Base-by-base conservation (phyloP, 2,888 invertebrate species). In the Didymodactylos carnosus region DNA sequence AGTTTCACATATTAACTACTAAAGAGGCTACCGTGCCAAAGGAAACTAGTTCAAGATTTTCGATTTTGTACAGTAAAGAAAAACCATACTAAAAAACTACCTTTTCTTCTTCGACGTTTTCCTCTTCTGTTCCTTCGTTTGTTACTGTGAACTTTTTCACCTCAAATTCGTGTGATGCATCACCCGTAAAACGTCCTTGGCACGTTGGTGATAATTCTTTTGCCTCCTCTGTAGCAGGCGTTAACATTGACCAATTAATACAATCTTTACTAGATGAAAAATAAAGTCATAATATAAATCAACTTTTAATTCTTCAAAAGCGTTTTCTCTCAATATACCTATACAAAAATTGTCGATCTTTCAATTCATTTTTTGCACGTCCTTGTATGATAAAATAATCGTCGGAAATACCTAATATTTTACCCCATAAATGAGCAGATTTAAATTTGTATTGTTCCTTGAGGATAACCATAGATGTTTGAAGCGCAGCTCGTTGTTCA, bases 311-410 rank as follows among this genome's bases (percentile, higher is more conserved):
- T n/a, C n/a, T n/a, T n/a, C n/a, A n/a, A n/a, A n/a, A n/a, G n/a
- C n/a, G n/a, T n/a, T n/a, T n/a, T n/a, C n/a, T n/a, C 7, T n/a
- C 11, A 16, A 53, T 19, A 78, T 80, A 87, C 87, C 87, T 89
- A 84, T 92, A 93, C 81, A 89, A 91, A 81, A 88, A 91, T 77
- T 87, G 88, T 79, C 88, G 87, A 75, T 89, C 88, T 27, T 84
- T 82, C 53, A 92, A 81, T 72, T 88, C 89, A 81, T 93, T 91
- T 76, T 86, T 87, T 27, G 86, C 84, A 77, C 89, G 88, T 19
- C 93, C 92, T 79, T 88, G 90, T 3, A 90, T 90, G 76, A 93
- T 87, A 80, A 89, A 90, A 81, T 93, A 93, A 82, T 92, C 91
- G 25, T 86, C 86, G 77, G 88, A 88, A 0, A 87, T 84, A 2